Base-by-base conservation (phyloP, 2,797 vertebrate species). In the Enteromius treurensis region DNA sequence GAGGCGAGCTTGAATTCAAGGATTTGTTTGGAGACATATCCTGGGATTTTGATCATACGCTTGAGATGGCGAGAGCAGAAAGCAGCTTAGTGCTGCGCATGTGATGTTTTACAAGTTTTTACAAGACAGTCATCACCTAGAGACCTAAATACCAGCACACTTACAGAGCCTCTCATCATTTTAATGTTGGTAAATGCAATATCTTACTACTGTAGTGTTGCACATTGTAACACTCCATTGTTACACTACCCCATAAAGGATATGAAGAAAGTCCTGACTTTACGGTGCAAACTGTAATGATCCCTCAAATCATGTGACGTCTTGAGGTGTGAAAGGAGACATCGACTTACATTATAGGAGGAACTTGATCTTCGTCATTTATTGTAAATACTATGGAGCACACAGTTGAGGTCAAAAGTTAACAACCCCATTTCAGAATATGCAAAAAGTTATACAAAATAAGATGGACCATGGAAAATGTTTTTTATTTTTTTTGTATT, bases 1-100 rank as follows among this genome's bases (percentile, higher is more conserved):
- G 26, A 68, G 76, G 42, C 8, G 26, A 87, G 15, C 6, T 87
- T 92, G 91, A 94, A 93, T 92, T 68, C 68, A 60, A 14, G 82
- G 88, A 92, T 94, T 93, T 93, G 93, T 94, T 88, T 84, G 87
- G 85, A 88, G 87, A 91, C 86, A 86, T 91, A 84, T 92, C 89
- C 86, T 80, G 77, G 88, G 91, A 92, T 92, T 91, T 87, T 90
- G 88, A 91, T 92, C 91, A 88, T 90, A 88, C 64, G 82, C 81
- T 80, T 85, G 87, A 88, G 91, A 89, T 83, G 85, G 83, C 85
- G 17, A 67, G 42, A 77, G 86, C 80, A 89, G 85, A 91, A 88
- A 92, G 88, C 89, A 80, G 78, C 90, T 90, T 81, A 85, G 85
- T 64, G 85, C 19, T 65, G 73, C 62, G 80, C 58, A 80, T 81